Evolutionary conservation across 2,113 vertebrate genomes (phyloP).

Genomic region (Hyla sarda): DNA sequence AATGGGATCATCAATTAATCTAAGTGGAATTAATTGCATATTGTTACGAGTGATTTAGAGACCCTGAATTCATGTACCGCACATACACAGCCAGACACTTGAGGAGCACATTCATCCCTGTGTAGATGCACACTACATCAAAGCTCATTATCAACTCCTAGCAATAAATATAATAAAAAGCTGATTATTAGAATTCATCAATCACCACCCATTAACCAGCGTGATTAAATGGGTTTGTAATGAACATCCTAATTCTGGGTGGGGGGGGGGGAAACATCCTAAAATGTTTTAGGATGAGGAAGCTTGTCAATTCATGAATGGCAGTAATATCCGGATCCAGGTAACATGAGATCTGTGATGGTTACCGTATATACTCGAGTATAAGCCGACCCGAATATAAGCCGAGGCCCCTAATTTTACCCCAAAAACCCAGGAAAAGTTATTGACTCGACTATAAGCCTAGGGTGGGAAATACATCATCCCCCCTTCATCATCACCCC

Average conservation of each 20-base stretch:
- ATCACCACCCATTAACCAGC: conserved; percentile 20
- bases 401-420: too few species aligned
- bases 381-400: too few species aligned
- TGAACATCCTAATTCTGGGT: conserved; percentile 4
- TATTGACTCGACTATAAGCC: too few species aligned
- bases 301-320: not conserved
- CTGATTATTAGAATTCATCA: conserved; percentile 51
- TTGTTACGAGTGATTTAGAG: conserved; percentile 50
- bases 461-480: too few species aligned
- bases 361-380: too few species aligned
- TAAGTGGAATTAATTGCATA: conserved; percentile 50
- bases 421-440: too few species aligned
- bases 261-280: too few species aligned
- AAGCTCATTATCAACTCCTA: conserved; percentile 45
- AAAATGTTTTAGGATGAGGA: not conserved
- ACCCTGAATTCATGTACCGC: conserved; percentile 23
- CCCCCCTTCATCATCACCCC: too few species aligned
- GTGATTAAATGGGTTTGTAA: conserved; percentile 22
- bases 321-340: not conserved
- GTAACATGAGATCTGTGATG: not conserved
- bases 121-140: conserved; percentile 40
- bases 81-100: conserved; percentile 47
- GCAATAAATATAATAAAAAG: conserved; percentile 41
- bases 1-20: conserved; percentile 53
- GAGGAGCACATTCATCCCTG: conserved; percentile 12